Evolutionary conservation across 2,797 vertebrate genomes (phyloP).

Genomic region (Erithacus rubecula): DNA sequence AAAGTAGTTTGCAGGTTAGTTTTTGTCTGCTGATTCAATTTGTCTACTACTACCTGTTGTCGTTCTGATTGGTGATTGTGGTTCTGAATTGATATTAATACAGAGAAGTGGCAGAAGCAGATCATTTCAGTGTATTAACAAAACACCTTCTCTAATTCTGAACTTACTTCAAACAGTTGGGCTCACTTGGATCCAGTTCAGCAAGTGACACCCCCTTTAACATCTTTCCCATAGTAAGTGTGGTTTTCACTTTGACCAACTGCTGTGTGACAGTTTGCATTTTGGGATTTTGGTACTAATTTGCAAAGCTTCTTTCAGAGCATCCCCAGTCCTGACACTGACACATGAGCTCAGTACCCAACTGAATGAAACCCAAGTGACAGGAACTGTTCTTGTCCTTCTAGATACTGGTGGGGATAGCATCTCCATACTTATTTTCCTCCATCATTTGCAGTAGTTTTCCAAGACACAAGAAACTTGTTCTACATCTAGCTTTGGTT

Average conservation of each 20-base stretch:
- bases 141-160: background rate
- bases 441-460: background rate
- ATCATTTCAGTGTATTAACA: background rate
- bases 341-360: accelerated
- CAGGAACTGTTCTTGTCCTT: background rate
- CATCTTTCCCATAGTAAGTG: background rate
- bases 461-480: background rate
- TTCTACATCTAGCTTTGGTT: background rate
- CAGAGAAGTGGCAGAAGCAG: background rate
- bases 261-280: background rate
- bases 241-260: background rate
- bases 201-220: background rate
- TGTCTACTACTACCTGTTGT: background rate
- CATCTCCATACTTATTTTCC: background rate
- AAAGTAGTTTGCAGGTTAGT: background rate
- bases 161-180: background rate
- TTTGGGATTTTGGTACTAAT: background rate
- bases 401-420: no score
- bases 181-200: background rate
- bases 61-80: background rate
- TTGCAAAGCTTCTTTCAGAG: background rate
- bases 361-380: accelerated
- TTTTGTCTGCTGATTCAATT: background rate
- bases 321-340: background rate
- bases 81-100: background rate